These are phyloP conservation scores for Ateles fusciceps DNA, from an alignment of 2,797 vertebrate species.

Conservation along the genomic window DNA sequence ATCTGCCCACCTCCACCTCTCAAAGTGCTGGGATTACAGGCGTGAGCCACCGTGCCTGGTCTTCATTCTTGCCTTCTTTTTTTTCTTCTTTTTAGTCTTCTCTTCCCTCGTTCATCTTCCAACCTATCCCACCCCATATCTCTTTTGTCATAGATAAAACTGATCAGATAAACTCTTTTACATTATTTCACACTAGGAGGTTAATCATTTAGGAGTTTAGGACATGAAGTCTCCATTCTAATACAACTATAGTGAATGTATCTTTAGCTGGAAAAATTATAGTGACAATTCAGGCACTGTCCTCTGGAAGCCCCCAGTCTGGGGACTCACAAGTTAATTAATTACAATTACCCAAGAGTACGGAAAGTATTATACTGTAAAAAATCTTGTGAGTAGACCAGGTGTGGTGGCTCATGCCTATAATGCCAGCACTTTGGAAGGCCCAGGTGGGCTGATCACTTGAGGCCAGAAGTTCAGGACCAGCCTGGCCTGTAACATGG, in stretches of 20 bases:
- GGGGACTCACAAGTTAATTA: background rate
- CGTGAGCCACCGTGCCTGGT: too few species aligned
- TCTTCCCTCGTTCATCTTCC: background rate
- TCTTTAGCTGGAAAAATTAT: background rate
- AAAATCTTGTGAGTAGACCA: background rate
- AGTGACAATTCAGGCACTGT: background rate
- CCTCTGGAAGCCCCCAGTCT: background rate
- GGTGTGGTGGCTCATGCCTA: background rate
- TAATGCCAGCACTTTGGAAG: background rate
- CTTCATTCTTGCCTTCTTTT: background rate
- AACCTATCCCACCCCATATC: background rate
- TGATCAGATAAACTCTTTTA: background rate
- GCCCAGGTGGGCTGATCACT: background rate
- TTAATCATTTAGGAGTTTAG: background rate
- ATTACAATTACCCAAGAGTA: background rate
- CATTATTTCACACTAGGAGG: background rate
- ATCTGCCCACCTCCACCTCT: too few species aligned
- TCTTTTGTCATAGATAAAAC: background rate
- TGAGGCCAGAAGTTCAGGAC: background rate
- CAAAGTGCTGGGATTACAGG: too few species aligned
- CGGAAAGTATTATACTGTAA: background rate
- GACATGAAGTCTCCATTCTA: background rate
- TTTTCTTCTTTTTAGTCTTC: background rate
- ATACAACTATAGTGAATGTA: background rate
- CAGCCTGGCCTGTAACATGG: background rate